Base-by-base conservation (phyloP, 2,888 invertebrate genomes). In the Eilema depressum region DNA sequence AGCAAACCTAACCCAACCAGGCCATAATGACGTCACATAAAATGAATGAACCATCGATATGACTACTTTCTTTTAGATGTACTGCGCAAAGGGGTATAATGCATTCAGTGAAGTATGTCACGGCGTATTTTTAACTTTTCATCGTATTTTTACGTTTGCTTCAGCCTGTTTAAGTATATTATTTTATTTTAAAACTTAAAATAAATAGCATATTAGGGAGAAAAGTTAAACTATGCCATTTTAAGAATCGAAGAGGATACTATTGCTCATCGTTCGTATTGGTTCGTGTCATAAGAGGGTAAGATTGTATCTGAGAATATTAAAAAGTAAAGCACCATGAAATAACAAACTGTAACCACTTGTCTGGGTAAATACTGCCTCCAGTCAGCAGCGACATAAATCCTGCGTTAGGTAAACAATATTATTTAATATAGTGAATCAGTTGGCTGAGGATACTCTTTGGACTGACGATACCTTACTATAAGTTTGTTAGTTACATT, bases 1-100 rank as follows among this genome's bases (percentile, higher is more conserved):
- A 95, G 96, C 96, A 96, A 96, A 96, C 96, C 96, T 96, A 96
- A 96, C 96, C 96, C 96, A 96, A 96, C 96, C 96, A 96, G 96
- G 96, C 96, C 96, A 96, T 96, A 94, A 95, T 96, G 96, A 96
- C 96, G 96, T 96, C 96, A 96, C 96, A 91, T 92, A 92, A 91
- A 61, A 91, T 91, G 81, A 79, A 82, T 81, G 79, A 75, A 81
- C 81, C 79, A 81, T 78, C 73, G 81, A 75, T 66, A 75, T 65
- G 3, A 23, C 57, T 61, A 69, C 69, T 80, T 79, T 72, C 74
- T 82, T 82, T 79, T 72, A 68, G 61, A 62, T 53, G 61, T 57
- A 68, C n/a, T n/a, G 71, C 69, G 78, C 83, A 81, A 82, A 63
- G 70, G 66, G 70, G 66, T 66, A 69, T 70, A 11, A n/a, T 56